These are phyloP conservation scores for Ispidina picta DNA, from an alignment of 2,797 vertebrate species.

Conservation along the genomic window DNA sequence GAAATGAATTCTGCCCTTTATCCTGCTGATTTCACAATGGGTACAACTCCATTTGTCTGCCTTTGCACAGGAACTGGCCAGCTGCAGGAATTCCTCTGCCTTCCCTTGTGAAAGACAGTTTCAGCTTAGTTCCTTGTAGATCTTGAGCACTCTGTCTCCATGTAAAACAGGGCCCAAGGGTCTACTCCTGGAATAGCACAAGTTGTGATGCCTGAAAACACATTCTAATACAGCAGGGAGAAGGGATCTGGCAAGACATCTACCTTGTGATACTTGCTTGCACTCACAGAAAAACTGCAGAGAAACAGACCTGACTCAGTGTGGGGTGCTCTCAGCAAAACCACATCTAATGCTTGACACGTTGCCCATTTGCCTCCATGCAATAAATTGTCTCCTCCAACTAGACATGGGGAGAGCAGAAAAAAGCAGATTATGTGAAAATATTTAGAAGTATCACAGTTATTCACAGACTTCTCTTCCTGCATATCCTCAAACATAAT, in stretches of 20 bases:
- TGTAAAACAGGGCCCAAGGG: neutral
- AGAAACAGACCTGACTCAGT: neutral
- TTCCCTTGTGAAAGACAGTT: neutral
- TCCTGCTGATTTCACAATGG: neutral
- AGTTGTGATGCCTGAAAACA: neutral
- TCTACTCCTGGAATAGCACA: neutral
- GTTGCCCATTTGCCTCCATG: neutral
- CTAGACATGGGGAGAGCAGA: neutral
- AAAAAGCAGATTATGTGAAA: constrained; percentile 21
- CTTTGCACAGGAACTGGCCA: neutral
- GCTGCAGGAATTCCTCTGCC: neutral
- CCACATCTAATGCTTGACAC: neutral
- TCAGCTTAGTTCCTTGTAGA: neutral
- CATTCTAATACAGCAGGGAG: neutral
- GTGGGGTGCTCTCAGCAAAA: constrained; percentile 8
- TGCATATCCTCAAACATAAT: neutral
- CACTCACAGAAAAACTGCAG: neutral
- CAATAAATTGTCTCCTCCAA: neutral
- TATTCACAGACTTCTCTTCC: neutral
- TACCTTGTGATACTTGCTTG: neutral
- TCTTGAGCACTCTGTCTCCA: neutral
- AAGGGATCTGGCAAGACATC: neutral
- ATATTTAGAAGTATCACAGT: neutral
- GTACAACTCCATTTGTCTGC: neutral
- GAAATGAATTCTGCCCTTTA: neutral